Base-by-base conservation (phyloP, 1,140 invertebrate species). In the Panulirus ornatus region DNA sequence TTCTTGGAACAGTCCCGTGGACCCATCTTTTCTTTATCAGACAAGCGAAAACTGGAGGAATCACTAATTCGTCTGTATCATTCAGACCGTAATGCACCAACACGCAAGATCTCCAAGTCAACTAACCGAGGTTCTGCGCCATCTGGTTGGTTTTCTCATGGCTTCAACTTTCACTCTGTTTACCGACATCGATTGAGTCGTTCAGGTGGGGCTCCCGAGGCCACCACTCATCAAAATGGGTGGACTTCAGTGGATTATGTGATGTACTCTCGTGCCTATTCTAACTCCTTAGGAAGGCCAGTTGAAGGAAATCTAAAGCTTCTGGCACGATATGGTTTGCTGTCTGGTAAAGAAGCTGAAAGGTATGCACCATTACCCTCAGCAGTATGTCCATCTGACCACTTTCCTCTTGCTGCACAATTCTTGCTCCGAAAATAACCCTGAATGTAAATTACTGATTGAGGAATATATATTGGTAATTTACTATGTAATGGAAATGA, bases 201-300 rank as follows among this genome's bases (percentile, higher is more conserved):
- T 91, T 94, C 92, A 3, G 84, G 1, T 42, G 93, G 76, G 6
- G 88, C 93, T 42, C 90, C 85, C 8, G 95, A 96, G 92, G 97
- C 95, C 0, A 96, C 97, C 1, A 97, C 97, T 0, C 95, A 95
- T 94, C 97, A 97, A 92, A 94, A 96, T 66, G 90, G 94, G n/a
- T 97, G 97, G 97, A 94, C 96, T 11, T 96, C 96, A 0, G 97
- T 97, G 0, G 97, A 97, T 94, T 97, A 97, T 92, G 97, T 97
- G 90, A 96, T 97, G 93, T 96, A 96, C 92, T 96, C 95, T 94
- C 95, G 94, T 42, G 89, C 94, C 0, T 91, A 92, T 88, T 84
- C 92, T 78, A 22, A 58, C 16, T 54, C 66, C 16, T 47, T 87
- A 14, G 66, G 83, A 3, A 86, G 79, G 30, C 42, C 78, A n/a